phyloP scores from a whole-genome alignment of 2,888 invertebrate genomes.

The Leptogaster cylindrica region DNA sequence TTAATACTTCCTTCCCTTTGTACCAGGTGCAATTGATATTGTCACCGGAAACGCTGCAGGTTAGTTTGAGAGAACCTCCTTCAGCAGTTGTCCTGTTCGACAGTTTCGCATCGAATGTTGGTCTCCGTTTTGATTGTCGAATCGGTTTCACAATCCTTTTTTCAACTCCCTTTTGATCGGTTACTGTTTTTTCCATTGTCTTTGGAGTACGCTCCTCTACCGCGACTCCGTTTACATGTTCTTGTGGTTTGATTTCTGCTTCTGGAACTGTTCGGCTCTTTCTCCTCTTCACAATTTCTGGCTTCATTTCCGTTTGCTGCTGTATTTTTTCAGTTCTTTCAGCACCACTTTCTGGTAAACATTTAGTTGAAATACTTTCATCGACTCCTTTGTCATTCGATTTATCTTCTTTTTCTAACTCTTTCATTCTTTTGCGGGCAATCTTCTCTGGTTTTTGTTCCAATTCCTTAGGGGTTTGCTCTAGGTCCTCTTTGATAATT shows the following conservation, averaged over 20 bases:
- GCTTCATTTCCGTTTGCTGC: slow-evolving; percentile 26
- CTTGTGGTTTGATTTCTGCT: too few relatives aligned
- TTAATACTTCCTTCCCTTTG: slow-evolving; percentile 70
- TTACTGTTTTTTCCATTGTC: slow-evolving; percentile 25
- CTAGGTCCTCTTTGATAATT: too few relatives aligned
- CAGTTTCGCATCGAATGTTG: slow-evolving; percentile 66
- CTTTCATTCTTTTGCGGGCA: too few relatives aligned
- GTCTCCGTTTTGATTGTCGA: slow-evolving; percentile 54
- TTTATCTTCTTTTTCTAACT: too few relatives aligned
- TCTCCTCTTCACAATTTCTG: slow-evolving; percentile 33
- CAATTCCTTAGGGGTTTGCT: too few relatives aligned
- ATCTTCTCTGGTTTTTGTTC: not conserved
- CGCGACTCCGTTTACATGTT: slow-evolving; percentile 28
- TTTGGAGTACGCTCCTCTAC: slow-evolving; percentile 41
- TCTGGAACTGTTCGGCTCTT: not conserved
- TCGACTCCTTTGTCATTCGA: too few relatives aligned
- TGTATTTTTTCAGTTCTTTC: not conserved
- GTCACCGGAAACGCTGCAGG: slow-evolving; percentile 76
- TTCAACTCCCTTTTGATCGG: not conserved
- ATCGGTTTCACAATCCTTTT: not conserved
- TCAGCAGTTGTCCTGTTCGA: slow-evolving; percentile 78
- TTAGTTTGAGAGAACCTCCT: slow-evolving; percentile 77
- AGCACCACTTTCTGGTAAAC: too few relatives aligned
- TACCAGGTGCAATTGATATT: slow-evolving; percentile 76
- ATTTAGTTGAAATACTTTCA: too few relatives aligned